A percentile compares a stretch with the other conserved stretches of the same genome.
phyloP scores from a whole-genome alignment of 2,888 invertebrate species.

The Oxystoma pomonae region DNA sequence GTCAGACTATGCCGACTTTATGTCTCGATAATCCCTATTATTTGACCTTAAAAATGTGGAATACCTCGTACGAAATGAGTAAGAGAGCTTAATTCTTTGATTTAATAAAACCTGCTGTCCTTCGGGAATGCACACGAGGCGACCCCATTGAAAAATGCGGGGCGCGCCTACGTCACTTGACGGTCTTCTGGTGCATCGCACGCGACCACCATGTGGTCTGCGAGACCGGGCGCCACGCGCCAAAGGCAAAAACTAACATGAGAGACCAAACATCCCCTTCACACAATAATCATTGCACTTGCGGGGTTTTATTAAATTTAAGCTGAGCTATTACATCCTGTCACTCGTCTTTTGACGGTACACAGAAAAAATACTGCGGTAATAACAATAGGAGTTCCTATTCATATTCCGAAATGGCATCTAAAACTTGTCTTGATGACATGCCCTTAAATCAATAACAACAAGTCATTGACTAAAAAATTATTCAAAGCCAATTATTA shows the following conservation, averaged over 20 bases:
- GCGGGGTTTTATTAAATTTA: constrained; percentile 21
- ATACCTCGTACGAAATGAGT: too few species aligned
- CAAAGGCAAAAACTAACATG: constrained; percentile 15
- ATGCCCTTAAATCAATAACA: too few species aligned
- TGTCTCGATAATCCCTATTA: too few species aligned
- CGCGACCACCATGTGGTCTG: constrained; percentile 46
- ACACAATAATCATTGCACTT: constrained; percentile 10
- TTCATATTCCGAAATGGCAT: too few species aligned
- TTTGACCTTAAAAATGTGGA: too few species aligned
- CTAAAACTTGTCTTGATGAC: too few species aligned
- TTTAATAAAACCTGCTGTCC: neutral
- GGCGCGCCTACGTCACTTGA: constrained; percentile 37
- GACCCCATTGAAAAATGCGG: neutral
- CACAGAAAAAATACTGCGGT: too few species aligned
- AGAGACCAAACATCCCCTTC: constrained; percentile 16
- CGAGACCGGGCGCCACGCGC: constrained; percentile 14
- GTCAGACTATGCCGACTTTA: too few species aligned
- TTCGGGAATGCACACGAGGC: neutral
- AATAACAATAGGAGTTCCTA: too few species aligned
- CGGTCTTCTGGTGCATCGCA: constrained; percentile 37
- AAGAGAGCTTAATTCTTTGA: neutral
- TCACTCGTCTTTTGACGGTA: too few species aligned
- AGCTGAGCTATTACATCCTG: neutral
- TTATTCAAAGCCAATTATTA: too few species aligned
- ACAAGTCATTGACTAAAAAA: too few species aligned